A percentile compares a stretch with the other conserved stretches of the same genome.
Conservation (phyloP, 2,888 invertebrate genomes). For the Thyatira batis region DNA sequence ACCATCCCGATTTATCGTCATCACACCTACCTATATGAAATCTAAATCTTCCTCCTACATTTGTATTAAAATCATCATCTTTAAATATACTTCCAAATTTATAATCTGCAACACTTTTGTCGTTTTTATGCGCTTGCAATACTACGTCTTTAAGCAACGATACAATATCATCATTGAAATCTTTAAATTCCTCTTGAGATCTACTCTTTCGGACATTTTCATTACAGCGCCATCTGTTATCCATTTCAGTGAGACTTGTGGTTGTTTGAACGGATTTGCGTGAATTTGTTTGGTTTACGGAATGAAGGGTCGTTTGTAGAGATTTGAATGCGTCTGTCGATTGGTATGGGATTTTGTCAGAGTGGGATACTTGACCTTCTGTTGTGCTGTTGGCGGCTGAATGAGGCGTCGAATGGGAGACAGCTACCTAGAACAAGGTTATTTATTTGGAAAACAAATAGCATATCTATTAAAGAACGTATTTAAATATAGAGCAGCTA, state of each 20-base stretch:
- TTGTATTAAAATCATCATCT: not conserved
- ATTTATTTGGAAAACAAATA: too few species aligned
- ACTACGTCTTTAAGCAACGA: slow-evolving; percentile 34
- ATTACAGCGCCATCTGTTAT: slow-evolving; percentile 7
- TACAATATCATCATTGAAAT: slow-evolving; percentile 32
- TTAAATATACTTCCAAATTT: not conserved
- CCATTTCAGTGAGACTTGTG: slow-evolving; percentile 35
- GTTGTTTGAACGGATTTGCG: slow-evolving; percentile 41
- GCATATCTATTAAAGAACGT: too few species aligned
- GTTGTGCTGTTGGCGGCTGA: slow-evolving; percentile 20
- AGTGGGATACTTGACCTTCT: slow-evolving; percentile 26
- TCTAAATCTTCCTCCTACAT: not conserved
- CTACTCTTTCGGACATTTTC: slow-evolving; percentile 35
- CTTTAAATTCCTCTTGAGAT: slow-evolving; percentile 45
- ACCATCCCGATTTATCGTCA: not conserved
- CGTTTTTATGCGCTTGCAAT: slow-evolving; percentile 19
- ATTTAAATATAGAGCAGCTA: too few species aligned
- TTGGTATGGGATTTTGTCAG: not conserved
- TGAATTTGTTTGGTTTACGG: slow-evolving; percentile 17
- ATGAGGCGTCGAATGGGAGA: slow-evolving; percentile 38
- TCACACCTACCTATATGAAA: not conserved
- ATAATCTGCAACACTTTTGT: slow-evolving; percentile 10
- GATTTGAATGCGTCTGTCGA: slow-evolving; percentile 20
- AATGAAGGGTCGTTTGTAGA: slow-evolving; percentile 26
- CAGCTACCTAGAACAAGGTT: slow-evolving; percentile 57